phyloP scores from a whole-genome alignment of 2,797 vertebrate genomes.

The Cynopterus sphinx region DNA sequence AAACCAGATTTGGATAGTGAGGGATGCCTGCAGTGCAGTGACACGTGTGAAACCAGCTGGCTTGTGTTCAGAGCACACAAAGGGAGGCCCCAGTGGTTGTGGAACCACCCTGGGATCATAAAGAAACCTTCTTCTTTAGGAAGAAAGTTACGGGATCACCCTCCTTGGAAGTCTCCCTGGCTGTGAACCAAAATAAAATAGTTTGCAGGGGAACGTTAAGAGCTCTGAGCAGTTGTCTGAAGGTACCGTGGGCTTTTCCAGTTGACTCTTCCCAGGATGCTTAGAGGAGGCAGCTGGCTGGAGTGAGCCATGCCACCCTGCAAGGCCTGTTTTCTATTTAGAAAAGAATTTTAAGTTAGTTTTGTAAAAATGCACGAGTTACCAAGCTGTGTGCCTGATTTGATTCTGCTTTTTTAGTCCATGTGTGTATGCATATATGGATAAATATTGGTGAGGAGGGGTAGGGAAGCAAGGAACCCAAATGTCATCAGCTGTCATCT shows the following conservation, averaged over 20 bases:
- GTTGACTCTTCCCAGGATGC: background rate
- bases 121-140: background rate
- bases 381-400: background rate
- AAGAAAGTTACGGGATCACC: background rate
- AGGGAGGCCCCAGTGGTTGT: background rate
- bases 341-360: conserved; percentile 34
- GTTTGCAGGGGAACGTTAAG: too few species aligned
- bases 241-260: background rate
- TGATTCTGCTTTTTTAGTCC: background rate
- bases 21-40: too few species aligned
- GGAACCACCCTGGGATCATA: background rate
- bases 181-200: background rate
- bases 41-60: background rate
- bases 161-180: background rate
- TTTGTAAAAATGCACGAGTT: background rate
- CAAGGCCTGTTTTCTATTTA: conserved; percentile 37
- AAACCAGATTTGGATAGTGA: background rate
- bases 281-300: background rate
- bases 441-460: background rate
- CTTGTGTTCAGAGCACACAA: background rate
- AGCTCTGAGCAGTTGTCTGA: background rate
- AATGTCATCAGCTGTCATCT: background rate
- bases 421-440: background rate
- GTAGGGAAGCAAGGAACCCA: background rate
- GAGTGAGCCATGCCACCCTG: background rate